Evolutionary conservation across 2,888 invertebrate genomes (phyloP), one percentile per base, ranked within the genome.

Genomic region (Watsonalla binaria): DNA sequence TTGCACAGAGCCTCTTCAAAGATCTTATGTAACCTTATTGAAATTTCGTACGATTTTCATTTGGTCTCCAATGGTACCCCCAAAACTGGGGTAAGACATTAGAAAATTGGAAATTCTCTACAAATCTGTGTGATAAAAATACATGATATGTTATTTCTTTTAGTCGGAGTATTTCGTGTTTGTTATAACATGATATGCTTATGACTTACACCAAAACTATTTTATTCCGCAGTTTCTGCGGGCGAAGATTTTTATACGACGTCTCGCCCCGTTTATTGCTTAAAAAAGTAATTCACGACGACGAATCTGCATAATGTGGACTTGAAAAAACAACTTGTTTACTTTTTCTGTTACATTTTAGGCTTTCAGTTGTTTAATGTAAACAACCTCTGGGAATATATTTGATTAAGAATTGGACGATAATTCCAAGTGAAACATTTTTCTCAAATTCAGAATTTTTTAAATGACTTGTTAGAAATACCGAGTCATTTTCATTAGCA

Each of bases 271-370:
- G 82, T 88, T 87, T 88, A 86, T 86, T 84, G 84, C 85, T 78
- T 80, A 84, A 86, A 87, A 86, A 86, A 86, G 88, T 86, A 85
- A 86, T 86, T 86, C 82, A 66, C 72, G 71, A 78, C 75, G 79
- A 81, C 78, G 76, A 81, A 87, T 89, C 80, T 87, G 82, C 88
- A 88, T 89, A 88, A 88, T 85, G 82, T 77, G 75, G 61, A 76
- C 74, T 72, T 70, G 73, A 75, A 78, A 82, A 84, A 83, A 79
- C 79, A 83, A 86, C 67, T 84, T 86, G 77, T 80, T 80, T 83
- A 75, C 69, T 71, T 66, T 68, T 60, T 60, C 60, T 53, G 59
- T 49, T 57, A 53, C 52, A 54, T 51, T 60, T 60, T 58, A 57
- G 60, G 60, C 51, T 52, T 61, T 54, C 47, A 64, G 63, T 68